phyloP scores from a whole-genome alignment of 1,140 invertebrate species.

The Mizuhopecten yessoensis region DNA sequence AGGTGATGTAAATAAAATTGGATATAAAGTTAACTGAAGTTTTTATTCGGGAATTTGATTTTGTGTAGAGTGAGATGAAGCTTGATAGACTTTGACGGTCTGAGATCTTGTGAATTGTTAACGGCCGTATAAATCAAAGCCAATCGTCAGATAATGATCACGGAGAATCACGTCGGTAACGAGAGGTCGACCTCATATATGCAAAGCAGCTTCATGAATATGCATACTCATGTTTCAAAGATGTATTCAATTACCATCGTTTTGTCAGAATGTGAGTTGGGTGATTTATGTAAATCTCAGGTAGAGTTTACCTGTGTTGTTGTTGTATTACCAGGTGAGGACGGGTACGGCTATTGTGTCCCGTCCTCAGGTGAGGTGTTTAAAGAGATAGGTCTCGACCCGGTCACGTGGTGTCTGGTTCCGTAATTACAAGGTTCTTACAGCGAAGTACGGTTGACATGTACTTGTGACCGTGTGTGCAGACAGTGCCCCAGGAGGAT shows the following conservation, averaged over 20 bases:
- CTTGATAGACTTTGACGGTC: neutral
- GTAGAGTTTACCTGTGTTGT: neutral
- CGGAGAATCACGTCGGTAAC: neutral
- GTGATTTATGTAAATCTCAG: conserved; percentile 16
- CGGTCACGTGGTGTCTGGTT: conserved; percentile 8
- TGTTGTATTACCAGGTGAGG: neutral
- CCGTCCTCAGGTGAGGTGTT: neutral
- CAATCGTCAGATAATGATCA: conserved; percentile 16
- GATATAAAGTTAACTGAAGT: neutral
- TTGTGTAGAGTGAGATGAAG: neutral
- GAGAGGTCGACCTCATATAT: conserved; percentile 15
- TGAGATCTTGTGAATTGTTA: neutral
- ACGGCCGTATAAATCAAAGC: neutral
- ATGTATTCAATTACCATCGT: neutral
- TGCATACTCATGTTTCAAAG: conserved; percentile 38
- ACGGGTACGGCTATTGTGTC: neutral
- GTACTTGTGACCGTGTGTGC: neutral
- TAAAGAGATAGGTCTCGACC: neutral
- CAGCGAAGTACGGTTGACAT: neutral
- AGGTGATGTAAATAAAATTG: too few species aligned
- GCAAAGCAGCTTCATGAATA: neutral
- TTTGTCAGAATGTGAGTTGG: neutral
- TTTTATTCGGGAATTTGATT: neutral
- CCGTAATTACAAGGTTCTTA: neutral
- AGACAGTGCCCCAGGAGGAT: neutral